Percentiles rank a stretch among this genome's conserved stretches.
Conservation (phyloP, 2,797 vertebrate species). For the Microhierax caerulescens region DNA sequence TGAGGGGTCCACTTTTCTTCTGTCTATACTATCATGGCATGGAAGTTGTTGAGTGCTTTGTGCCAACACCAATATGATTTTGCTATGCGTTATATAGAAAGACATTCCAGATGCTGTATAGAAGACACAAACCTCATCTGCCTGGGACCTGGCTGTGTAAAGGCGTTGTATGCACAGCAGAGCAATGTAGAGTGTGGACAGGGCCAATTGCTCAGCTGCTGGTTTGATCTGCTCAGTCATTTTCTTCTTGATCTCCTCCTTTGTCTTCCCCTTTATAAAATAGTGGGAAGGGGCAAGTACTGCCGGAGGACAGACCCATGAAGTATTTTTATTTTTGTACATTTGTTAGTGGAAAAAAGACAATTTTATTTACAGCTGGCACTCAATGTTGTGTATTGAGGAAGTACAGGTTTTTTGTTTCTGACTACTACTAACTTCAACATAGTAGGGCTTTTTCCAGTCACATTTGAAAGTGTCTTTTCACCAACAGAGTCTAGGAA, state of each 20-base stretch:
- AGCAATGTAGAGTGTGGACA: rapidly evolving
- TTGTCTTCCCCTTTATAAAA: neutral
- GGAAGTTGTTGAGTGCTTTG: neutral
- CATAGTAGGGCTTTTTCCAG: neutral
- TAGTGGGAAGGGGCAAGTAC: neutral
- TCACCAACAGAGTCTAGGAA: neutral
- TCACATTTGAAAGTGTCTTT: neutral
- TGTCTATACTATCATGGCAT: rapidly evolving
- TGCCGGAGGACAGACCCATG: neutral
- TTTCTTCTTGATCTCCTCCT: neutral
- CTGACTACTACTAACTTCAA: neutral
- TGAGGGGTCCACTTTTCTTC: neutral
- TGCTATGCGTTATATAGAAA: neutral
- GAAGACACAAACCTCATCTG: neutral
- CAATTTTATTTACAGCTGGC: neutral
- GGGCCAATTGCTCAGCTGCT: neutral
- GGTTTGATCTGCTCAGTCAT: neutral
- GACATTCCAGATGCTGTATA: neutral
- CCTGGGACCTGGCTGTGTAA: neutral
- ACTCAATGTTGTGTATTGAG: neutral
- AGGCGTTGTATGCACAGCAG: neutral
- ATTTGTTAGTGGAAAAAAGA: neutral
- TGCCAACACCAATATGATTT: neutral
- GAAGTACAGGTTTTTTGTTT: neutral
- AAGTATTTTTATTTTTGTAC: neutral